Percentiles rank a stretch among this genome's conserved stretches.
Evolutionary conservation across 2,797 vertebrate genomes (phyloP).

Genomic region (Myripristis jacobus): DNA sequence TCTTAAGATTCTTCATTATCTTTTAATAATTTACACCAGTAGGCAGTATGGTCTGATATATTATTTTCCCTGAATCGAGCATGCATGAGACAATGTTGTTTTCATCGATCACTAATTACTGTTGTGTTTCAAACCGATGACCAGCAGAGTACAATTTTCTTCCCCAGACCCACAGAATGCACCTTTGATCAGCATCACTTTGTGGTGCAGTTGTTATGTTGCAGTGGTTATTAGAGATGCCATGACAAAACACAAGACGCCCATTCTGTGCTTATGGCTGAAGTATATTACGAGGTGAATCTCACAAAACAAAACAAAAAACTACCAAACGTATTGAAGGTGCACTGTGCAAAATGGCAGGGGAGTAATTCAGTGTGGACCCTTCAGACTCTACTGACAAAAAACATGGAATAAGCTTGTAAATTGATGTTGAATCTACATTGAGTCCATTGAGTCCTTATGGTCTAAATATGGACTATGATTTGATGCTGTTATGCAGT

Average conservation of each 20-base stretch:
- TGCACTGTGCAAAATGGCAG: too few species aligned
- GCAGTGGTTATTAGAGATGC: background rate
- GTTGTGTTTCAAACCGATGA: constrained; percentile 32
- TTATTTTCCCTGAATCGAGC: constrained; percentile 20
- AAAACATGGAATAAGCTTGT: too few species aligned
- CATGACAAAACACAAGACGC: background rate
- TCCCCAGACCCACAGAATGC: constrained; percentile 45
- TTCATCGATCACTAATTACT: constrained; percentile 53
- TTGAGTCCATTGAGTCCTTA: too few species aligned
- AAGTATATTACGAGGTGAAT: background rate
- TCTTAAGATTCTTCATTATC: constrained; percentile 27
- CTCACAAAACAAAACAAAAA: too few species aligned
- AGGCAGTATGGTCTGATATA: constrained; percentile 23
- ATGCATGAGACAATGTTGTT: constrained; percentile 11
- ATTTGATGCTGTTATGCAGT: too few species aligned
- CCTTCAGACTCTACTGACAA: too few species aligned
- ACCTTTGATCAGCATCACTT: constrained; percentile 43
- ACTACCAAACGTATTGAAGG: too few species aligned
- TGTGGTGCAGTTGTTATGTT: background rate
- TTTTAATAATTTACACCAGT: constrained; percentile 33
- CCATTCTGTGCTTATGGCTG: too few species aligned
- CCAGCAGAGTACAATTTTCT: constrained; percentile 32
- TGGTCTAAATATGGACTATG: too few species aligned
- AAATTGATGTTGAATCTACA: too few species aligned
- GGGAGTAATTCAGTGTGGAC: too few species aligned